Conservation (phyloP, 1,140 invertebrate genomes). For the Aleiodes sp. region DNA sequence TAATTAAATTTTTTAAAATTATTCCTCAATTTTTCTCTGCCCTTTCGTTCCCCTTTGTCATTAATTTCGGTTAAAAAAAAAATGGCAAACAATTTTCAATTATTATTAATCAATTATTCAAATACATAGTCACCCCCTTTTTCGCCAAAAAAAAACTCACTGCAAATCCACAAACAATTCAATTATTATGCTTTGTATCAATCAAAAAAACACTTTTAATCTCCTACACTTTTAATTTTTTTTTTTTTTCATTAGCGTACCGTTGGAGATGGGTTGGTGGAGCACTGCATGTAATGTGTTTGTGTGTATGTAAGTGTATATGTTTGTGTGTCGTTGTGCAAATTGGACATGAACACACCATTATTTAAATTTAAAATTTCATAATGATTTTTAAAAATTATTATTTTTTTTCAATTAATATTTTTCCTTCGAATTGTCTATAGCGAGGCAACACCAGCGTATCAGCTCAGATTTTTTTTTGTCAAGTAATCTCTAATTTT, state of each 20-base stretch:
- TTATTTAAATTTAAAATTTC: background rate
- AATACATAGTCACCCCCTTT: slow-evolving; percentile 24
- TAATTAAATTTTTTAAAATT: slow-evolving; percentile 34
- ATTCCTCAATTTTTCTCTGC: slow-evolving; percentile 6
- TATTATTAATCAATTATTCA: background rate
- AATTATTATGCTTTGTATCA: slow-evolving; percentile 20
- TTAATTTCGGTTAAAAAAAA: slow-evolving; percentile 27
- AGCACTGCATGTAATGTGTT: slow-evolving; percentile 23
- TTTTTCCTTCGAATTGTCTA: slow-evolving; percentile 33
- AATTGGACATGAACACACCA: slow-evolving; percentile 38
- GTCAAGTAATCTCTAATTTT: slow-evolving; percentile 32
- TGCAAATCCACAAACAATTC: background rate
- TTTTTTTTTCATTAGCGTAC: slow-evolving; percentile 29
- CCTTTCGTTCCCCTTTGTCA: slow-evolving; percentile 22
- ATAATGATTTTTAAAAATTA: slow-evolving; percentile 34
- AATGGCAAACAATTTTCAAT: slow-evolving; percentile 14
- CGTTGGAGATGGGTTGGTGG: slow-evolving; percentile 29
- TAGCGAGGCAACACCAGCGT: slow-evolving; percentile 37
- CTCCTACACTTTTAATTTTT: slow-evolving; percentile 11
- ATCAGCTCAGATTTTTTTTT: slow-evolving; percentile 16
- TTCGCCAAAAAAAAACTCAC: slow-evolving; percentile 18
- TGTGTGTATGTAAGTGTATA: too few species aligned
- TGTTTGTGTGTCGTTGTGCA: slow-evolving; percentile 43
- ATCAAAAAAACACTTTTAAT: background rate
- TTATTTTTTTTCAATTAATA: slow-evolving; percentile 41